These are phyloP conservation scores for Ips typographus DNA, from an alignment of 1,140 invertebrate species.

Conservation along the genomic window DNA sequence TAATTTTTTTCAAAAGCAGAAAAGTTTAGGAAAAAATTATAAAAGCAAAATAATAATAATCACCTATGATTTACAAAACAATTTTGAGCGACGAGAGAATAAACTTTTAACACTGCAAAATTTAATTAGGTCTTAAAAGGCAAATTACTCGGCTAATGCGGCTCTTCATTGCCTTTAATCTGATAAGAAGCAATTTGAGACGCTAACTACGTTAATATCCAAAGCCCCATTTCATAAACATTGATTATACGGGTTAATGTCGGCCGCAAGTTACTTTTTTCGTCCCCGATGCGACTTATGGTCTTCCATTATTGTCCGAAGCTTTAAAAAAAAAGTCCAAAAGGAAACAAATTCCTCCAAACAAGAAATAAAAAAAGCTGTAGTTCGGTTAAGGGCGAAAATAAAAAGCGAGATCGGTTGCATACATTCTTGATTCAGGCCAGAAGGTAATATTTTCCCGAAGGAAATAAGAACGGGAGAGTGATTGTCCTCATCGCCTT, in stretches of 20 bases:
- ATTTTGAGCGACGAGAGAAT: neutral
- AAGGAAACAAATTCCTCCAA: neutral
- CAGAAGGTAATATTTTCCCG: constrained; percentile 47
- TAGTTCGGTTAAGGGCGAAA: neutral
- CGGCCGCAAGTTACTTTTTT: constrained; percentile 19
- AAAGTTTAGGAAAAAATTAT: too few relatives aligned
- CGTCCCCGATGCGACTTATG: neutral
- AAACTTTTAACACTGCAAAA: constrained; percentile 29
- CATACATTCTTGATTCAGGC: constrained; percentile 40
- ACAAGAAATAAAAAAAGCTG: neutral
- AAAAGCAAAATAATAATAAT: neutral
- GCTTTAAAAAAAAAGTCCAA: neutral
- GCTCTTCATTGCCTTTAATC: constrained; percentile 50
- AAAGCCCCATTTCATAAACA: constrained; percentile 51
- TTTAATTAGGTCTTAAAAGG: constrained; percentile 48
- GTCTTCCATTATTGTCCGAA: neutral
- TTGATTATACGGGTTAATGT: constrained; percentile 49
- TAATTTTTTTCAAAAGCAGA: too few relatives aligned
- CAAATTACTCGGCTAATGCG: constrained; percentile 49
- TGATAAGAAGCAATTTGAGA: constrained; percentile 52
- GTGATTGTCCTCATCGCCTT: constrained; percentile 54
- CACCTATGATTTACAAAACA: constrained; percentile 3
- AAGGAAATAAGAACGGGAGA: constrained; percentile 50
- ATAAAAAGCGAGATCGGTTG: constrained; percentile 12
- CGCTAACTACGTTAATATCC: constrained; percentile 49